Percentiles rank a stretch among this genome's conserved stretches.
phyloP scores from a whole-genome alignment of 2,113 vertebrate species.

The Macrotis lagotis region DNA sequence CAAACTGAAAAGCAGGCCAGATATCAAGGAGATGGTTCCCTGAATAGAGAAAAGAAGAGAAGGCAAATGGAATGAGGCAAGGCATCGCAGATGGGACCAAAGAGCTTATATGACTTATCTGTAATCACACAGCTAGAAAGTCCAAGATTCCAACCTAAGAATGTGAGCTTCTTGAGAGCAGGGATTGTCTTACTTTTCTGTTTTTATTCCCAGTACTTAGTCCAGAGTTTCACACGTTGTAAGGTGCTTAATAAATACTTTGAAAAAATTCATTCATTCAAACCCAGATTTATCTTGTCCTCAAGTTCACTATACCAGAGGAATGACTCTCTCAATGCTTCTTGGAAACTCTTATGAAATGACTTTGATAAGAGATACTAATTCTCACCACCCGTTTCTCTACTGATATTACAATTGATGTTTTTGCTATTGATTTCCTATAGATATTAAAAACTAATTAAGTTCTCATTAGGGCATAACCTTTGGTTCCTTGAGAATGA shows the following conservation, averaged over 20 bases:
- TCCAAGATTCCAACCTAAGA: not conserved
- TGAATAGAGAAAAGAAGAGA: not conserved
- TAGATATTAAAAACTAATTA: conserved; percentile 51
- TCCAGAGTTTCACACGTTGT: not conserved
- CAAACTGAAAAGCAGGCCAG: not conserved
- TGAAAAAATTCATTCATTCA: not conserved
- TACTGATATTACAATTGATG: conserved; percentile 42
- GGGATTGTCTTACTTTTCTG: not conserved
- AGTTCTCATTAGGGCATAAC: conserved; percentile 22
- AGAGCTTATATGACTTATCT: not conserved
- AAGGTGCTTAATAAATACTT: not conserved
- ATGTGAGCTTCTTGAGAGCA: not conserved
- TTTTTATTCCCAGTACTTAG: not conserved
- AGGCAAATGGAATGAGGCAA: not conserved
- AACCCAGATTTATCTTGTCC: not conserved
- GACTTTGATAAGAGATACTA: not conserved
- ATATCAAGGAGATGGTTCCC: not conserved
- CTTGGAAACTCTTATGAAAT: not conserved
- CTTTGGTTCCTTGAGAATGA: conserved; percentile 81
- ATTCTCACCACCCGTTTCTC: not conserved
- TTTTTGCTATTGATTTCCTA: conserved; percentile 60
- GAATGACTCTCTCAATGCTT: not conserved
- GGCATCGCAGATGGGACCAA: not conserved
- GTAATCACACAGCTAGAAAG: not conserved
- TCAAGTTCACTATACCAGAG: not conserved